Evolutionary conservation across 2,888 invertebrate genomes (phyloP), one percentile per base, ranked within the genome.

Genomic region (Holacanthella duospinosa): DNA sequence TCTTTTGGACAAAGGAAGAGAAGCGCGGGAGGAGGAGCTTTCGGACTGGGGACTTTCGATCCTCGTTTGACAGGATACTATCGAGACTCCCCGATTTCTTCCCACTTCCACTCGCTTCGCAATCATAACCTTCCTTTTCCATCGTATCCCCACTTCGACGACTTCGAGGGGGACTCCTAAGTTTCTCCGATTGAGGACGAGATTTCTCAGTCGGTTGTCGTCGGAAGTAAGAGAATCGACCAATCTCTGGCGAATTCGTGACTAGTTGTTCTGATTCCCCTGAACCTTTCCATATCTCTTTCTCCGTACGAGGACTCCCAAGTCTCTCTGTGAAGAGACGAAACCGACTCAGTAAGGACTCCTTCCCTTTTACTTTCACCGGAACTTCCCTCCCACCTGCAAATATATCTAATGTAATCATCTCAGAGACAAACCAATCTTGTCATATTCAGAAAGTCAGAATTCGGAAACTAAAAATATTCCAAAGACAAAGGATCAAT

Each of bases 281-380:
- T 63, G 53, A 67, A 64, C 21, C 67, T 61, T 12, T 64, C 66
- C 29, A 66, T 62, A 2, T 66, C 64, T 28, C 64, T 63, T 19
- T 62, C 62, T 61, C 65, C 9, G 60, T 62, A 25, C 63, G 65
- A 6, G 19, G 24, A n/a, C 64, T 66, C 29, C 67, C 64, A 36
- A 74, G 66, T 62, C 81, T 77, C 72, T 82, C 82, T 2, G 82
- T 82, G 64, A 82, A 78, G 60, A 82, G 80, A 43, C 80, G 77
- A 63, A 82, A 75, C 25, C 82, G 77, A 19, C 81, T 77, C 43
- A 82, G 75, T 63, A 83, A 74, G 0, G 82, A 80, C 48, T 72
- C 72, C 61, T 72, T 72, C 29, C 70, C 60, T 63, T 72, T 72
- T n/a, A 55, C 60, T 61, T 71, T 71, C 19, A 36, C 9, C 36